Conservation (phyloP, 2,888 invertebrate species). For the Ashinkailepas kermadecensis region DNA sequence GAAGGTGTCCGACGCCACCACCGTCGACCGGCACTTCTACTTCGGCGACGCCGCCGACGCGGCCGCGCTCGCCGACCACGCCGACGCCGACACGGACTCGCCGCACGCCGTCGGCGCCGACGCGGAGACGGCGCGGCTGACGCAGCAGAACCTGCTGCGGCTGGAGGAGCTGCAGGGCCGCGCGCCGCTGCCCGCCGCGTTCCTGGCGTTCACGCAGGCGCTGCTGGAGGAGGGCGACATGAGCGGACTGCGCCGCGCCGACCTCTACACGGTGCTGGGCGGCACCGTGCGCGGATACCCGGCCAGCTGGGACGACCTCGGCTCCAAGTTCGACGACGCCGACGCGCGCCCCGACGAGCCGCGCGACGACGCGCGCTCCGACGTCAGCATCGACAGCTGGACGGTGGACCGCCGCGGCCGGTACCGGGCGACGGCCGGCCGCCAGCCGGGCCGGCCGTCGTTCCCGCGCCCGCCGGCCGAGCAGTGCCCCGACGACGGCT, state of each 20-base stretch:
- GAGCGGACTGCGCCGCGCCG: neutral
- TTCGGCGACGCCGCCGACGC: neutral
- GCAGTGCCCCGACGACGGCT: neutral
- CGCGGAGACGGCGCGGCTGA: neutral
- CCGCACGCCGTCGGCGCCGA: neutral
- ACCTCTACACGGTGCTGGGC: conserved; percentile 8
- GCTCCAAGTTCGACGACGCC: neutral
- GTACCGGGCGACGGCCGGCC: neutral
- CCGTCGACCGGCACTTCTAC: conserved; percentile 6
- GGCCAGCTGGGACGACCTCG: conserved; percentile 1
- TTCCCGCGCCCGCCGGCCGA: neutral
- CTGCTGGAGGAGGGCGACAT: neutral
- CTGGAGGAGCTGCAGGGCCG: neutral
- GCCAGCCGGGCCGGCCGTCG: neutral
- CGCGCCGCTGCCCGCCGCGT: neutral
- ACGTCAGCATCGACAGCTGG: neutral
- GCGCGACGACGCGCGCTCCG: neutral
- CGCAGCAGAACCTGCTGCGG: neutral
- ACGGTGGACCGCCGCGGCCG: neutral
- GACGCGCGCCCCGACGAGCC: neutral
- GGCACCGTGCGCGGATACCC: conserved; percentile 14
- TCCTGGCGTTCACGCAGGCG: neutral
- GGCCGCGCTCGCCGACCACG: neutral
- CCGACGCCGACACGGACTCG: neutral
- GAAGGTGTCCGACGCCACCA: neutral